phyloP scores from a whole-genome alignment of 2,113 vertebrate genomes.

The Siniperca knerii region DNA sequence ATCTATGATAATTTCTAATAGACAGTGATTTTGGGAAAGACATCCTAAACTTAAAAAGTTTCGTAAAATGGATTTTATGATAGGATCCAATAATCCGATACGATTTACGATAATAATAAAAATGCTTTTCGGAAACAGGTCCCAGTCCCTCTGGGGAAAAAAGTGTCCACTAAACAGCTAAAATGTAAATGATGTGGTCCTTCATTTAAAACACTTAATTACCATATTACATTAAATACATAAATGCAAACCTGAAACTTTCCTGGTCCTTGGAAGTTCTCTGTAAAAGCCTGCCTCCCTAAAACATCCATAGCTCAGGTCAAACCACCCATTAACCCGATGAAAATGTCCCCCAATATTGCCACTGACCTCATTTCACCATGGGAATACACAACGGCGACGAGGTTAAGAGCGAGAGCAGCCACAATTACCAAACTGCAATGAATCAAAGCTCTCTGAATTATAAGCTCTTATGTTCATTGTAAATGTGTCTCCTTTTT shows the following conservation, averaged over 20 bases:
- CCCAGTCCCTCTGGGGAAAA: background rate
- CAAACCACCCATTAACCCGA: conserved; percentile 38
- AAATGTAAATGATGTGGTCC: background rate
- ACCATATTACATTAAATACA: background rate
- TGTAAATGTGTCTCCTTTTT: conserved; percentile 24
- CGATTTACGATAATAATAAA: background rate
- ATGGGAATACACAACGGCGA: background rate
- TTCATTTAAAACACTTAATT: background rate
- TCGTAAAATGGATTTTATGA: background rate
- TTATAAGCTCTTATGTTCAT: conserved; percentile 23
- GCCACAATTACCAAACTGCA: background rate
- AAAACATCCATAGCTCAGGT: background rate
- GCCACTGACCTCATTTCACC: conserved; percentile 6
- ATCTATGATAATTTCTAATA: background rate
- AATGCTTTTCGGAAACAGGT: background rate
- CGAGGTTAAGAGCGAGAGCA: background rate
- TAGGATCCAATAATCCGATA: background rate
- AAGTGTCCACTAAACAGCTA: background rate
- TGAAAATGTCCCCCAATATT: background rate
- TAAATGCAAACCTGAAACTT: background rate
- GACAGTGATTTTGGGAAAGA: background rate
- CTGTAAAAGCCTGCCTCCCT: background rate
- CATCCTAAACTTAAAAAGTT: background rate
- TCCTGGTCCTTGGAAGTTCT: background rate
- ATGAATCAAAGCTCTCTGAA: conserved; percentile 30